Base-by-base conservation (phyloP, 1,140 invertebrate species). In the Eulimnadia texana region DNA sequence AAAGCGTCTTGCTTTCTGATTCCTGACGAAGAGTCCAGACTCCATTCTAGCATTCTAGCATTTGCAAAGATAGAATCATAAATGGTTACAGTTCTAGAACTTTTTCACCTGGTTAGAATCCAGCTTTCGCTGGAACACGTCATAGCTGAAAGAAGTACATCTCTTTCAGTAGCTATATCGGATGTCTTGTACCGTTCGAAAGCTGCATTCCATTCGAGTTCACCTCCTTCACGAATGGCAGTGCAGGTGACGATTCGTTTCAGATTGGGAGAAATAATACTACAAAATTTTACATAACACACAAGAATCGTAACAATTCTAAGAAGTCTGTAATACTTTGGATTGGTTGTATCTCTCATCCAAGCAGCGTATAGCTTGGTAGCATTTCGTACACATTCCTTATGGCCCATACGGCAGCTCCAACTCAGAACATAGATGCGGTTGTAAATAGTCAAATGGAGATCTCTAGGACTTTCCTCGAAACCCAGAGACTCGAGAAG, bases 401-500 rank as follows among this genome's bases (percentile, higher is more conserved):
- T 72, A 51, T 85, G 78, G 16, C 83, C 85, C 55, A 88, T 75
- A 28, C 76, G 76, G 61, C 86, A 90, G 1, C 84, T 84, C 70
- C 81, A 78, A 10, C 75, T 78, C 0, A 88, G 69, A 9, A 88
- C 74, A 52, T 86, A 81, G 1, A 83, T 77, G 13, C 86, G 73
- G 58, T 84, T 84, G 64, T 85, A 82, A 0, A 82, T 77, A 1
- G 76, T 75, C 16, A 88, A 68, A 51, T 85, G 81, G 28, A 81
- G 77, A 68, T 86, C 85, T 3, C 75, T 76, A 0, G 71, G 66
- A 1, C 71, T 75, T 60, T 84, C 80, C n/a, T 78, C 75, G 69
- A 85, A 86, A 0, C 82, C 82, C 2, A 85, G 74, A 52, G 83
- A 77, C 2, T 79, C 68, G 52, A 88, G 87, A 0, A 86, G 76